Conservation (phyloP, 2,888 invertebrate species). For the Oxycera nigricornis region DNA sequence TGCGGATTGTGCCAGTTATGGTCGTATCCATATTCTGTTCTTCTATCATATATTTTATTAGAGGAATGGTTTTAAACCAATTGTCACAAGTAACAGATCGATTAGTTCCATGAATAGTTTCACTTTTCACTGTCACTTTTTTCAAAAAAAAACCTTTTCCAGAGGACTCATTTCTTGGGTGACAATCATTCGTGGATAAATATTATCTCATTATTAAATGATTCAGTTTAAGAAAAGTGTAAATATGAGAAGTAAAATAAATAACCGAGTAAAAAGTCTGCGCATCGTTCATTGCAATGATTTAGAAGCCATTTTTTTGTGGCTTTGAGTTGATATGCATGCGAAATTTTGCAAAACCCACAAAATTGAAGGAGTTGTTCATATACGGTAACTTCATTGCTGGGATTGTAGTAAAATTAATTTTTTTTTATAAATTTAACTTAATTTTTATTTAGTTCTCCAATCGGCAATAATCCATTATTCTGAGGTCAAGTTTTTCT, state of each 20-base stretch:
- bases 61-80: not conserved
- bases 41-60: not conserved
- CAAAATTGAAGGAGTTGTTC: not conserved
- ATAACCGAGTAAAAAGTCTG: slow-evolving; percentile 5
- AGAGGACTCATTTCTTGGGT: not conserved
- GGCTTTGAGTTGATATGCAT: not conserved
- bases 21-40: not conserved
- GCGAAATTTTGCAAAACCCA: not conserved
- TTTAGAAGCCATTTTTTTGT: not conserved
- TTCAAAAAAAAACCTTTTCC: not conserved
- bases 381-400: not conserved
- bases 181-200: not conserved
- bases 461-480: not conserved
- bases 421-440: not conserved
- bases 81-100: not conserved
- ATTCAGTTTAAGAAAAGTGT: not conserved
- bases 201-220: not conserved
- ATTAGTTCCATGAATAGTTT: not conserved
- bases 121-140: not conserved
- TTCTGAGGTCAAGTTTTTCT: not conserved
- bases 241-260: not conserved
- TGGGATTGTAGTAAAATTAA: not conserved
- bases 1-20: not conserved
- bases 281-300: not conserved
- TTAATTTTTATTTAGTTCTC: not conserved